These are phyloP conservation scores for Manduca sexta DNA, from an alignment of 1,140 invertebrate genomes.

Conservation along the genomic window DNA sequence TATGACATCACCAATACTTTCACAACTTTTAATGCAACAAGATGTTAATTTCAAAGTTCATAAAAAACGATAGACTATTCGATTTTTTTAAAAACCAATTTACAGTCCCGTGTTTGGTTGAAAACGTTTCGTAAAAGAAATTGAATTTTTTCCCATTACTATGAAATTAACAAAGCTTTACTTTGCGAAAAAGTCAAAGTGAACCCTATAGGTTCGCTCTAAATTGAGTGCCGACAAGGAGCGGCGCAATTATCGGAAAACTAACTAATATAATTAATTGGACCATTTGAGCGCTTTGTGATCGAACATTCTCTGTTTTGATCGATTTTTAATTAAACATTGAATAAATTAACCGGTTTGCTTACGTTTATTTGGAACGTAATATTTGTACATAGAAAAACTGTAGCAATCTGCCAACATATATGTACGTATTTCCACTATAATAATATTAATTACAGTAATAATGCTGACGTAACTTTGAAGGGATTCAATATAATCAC, in stretches of 20 bases:
- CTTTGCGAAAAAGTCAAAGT: slow-evolving; percentile 16
- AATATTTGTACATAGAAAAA: too few species aligned
- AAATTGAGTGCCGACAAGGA: slow-evolving; percentile 21
- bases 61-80: not conserved
- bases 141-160: slow-evolving; percentile 13
- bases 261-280: slow-evolving; percentile 35
- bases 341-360: not conserved
- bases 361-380: too few species aligned
- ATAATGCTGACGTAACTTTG: too few species aligned
- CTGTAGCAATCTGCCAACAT: too few species aligned
- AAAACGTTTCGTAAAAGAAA: slow-evolving; percentile 7
- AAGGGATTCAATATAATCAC: too few species aligned
- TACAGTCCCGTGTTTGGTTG: slow-evolving; percentile 4
- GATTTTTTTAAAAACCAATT: slow-evolving; percentile 4
- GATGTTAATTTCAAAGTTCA: too few species aligned
- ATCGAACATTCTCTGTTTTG: slow-evolving; percentile 13
- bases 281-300: slow-evolving; percentile 22
- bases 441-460: too few species aligned
- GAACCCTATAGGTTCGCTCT: slow-evolving; percentile 1
- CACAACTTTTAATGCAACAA: too few species aligned
- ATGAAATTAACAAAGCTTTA: slow-evolving; percentile 18
- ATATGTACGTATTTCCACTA: too few species aligned
- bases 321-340: slow-evolving; percentile 15
- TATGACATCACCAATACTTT: too few species aligned
- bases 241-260: slow-evolving; percentile 37